Percentiles rank a stretch among this genome's conserved stretches.
These are phyloP conservation scores for Subacronicta megacephala DNA, from an alignment of 2,888 invertebrate species.

Conservation along the genomic window DNA sequence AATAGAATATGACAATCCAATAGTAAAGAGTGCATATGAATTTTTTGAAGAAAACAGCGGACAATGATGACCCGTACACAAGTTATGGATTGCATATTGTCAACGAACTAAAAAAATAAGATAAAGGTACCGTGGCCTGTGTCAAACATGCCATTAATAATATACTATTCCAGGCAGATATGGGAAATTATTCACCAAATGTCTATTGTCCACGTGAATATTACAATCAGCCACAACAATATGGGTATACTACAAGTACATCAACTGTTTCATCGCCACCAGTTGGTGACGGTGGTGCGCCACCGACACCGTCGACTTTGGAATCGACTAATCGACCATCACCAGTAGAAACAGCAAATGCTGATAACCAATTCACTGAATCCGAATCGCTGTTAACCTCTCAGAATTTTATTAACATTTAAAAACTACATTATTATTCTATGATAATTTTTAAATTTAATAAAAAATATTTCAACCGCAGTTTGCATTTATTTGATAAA, in stretches of 20 bases:
- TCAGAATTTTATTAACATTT: too few species aligned
- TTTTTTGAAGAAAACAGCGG: slow-evolving; percentile 21
- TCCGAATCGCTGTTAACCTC: too few species aligned
- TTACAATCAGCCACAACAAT: slow-evolving; percentile 28
- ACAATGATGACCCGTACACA: slow-evolving; percentile 18
- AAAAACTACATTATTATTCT: slow-evolving; percentile 9
- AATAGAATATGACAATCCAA: slow-evolving; percentile 14
- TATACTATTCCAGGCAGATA: too few species aligned
- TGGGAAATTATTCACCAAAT: slow-evolving; percentile 32
- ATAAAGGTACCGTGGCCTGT: slow-evolving; percentile 9
- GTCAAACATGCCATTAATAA: slow-evolving; percentile 27
- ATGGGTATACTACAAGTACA: slow-evolving; percentile 31
- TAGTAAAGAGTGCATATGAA: slow-evolving; percentile 18
- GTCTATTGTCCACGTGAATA: slow-evolving; percentile 27
- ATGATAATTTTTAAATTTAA: slow-evolving; percentile 26
- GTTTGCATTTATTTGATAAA: slow-evolving; percentile 31
- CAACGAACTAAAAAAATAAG: slow-evolving; percentile 21
- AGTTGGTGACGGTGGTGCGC: too few species aligned
- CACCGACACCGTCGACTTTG: slow-evolving; percentile 24
- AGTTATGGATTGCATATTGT: slow-evolving; percentile 15
- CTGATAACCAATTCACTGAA: slow-evolving; percentile 30
- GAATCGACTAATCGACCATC: slow-evolving; percentile 29
- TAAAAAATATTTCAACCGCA: slow-evolving; percentile 25
- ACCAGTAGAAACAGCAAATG: slow-evolving; percentile 31
- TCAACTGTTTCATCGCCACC: slow-evolving; percentile 28